A percentile compares a stretch with the other conserved stretches of the same genome.
Conservation (phyloP, 2,888 invertebrate species). For the Dichetophora obliterata region DNA sequence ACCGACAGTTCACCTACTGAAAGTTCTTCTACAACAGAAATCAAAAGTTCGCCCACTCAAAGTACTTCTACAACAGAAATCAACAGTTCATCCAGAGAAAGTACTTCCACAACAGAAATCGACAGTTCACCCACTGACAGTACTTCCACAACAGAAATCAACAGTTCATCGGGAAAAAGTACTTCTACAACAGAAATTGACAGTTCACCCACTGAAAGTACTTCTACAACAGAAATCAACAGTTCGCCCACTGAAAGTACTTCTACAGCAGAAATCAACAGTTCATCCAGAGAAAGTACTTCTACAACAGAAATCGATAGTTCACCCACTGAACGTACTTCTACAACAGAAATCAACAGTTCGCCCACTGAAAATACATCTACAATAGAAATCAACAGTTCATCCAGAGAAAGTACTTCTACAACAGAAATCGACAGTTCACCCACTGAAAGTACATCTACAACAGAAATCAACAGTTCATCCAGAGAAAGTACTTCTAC, state of each 20-base stretch:
- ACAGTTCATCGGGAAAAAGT: background rate
- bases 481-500: background rate
- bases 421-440: background rate
- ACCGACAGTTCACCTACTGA: background rate
- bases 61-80: background rate
- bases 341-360: background rate
- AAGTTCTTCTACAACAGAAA: background rate
- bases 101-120: background rate
- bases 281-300: background rate
- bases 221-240: background rate
- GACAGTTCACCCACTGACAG: background rate
- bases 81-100: background rate
- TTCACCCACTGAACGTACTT: background rate
- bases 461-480: background rate
- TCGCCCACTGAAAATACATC: background rate
- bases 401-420: background rate
- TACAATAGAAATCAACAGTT: background rate
- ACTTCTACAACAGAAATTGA: too few species aligned
- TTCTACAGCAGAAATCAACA: background rate
- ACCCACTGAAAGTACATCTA: background rate
- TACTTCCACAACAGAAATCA: background rate
- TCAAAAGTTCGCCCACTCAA: background rate
- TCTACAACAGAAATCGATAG: background rate
- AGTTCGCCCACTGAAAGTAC: background rate
- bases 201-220: background rate